These are phyloP conservation scores for Rhagoletis pomonella DNA, from an alignment of 1,140 invertebrate species.

Conservation along the genomic window DNA sequence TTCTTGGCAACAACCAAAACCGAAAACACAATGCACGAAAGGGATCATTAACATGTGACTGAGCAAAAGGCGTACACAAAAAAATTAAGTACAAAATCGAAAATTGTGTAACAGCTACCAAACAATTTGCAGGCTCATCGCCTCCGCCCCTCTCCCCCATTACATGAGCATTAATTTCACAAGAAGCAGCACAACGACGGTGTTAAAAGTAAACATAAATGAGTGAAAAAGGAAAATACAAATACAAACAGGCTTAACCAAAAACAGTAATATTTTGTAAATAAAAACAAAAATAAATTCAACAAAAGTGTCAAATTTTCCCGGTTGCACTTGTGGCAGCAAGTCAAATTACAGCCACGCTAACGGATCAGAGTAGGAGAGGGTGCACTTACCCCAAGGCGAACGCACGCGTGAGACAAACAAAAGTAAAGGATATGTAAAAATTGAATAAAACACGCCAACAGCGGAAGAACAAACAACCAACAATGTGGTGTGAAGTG, in stretches of 20 bases:
- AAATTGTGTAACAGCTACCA: not conserved
- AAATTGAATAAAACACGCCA: not conserved
- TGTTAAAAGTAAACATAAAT: slow-evolving; percentile 22
- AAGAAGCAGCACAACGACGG: not conserved
- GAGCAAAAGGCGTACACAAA: not conserved
- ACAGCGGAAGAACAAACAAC: not conserved
- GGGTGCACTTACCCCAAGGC: not conserved
- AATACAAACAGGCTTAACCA: not conserved
- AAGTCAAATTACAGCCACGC: not conserved
- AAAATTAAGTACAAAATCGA: not conserved
- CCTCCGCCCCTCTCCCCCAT: not conserved
- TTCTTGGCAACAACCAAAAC: not conserved
- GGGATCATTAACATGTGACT: slow-evolving; percentile 49
- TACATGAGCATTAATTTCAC: slow-evolving; percentile 9
- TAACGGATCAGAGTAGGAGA: not conserved
- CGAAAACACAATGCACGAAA: slow-evolving; percentile 33
- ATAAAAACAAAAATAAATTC: not conserved
- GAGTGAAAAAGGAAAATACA: slow-evolving; percentile 23
- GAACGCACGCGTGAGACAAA: no score
- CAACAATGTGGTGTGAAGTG: not conserved
- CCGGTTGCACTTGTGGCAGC: not conserved
- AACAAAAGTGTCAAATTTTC: slow-evolving; percentile 15
- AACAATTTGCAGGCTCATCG: slow-evolving; percentile 11
- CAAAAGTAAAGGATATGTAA: not conserved
- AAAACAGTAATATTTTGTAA: not conserved